These are phyloP conservation scores for Anoplopoma fimbria DNA, from an alignment of 2,113 vertebrate genomes.

Conservation along the genomic window DNA sequence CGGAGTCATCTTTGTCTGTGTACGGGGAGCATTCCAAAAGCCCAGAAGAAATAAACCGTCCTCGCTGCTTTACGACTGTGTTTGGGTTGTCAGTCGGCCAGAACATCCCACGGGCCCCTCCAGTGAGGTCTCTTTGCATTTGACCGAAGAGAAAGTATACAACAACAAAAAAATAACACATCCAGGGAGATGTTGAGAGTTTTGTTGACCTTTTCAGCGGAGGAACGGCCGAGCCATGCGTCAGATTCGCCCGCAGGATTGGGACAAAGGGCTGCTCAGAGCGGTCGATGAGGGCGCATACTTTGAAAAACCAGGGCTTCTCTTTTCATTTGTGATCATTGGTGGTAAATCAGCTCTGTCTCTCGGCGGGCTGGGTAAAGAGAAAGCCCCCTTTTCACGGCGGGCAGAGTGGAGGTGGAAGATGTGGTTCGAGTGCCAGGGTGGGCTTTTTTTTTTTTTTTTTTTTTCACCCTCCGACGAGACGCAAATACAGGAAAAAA, in stretches of 20 bases:
- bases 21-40: conserved; percentile 59
- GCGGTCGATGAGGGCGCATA: conserved; percentile 17
- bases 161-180: conserved; percentile 12
- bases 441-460: conserved; percentile 37
- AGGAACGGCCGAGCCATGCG: conserved; percentile 4
- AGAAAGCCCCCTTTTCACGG: conserved; percentile 75
- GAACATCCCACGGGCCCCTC: conserved; percentile 43
- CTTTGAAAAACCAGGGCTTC: conserved; percentile 61
- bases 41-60: conserved; percentile 68
- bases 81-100: conserved; percentile 76
- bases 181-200: conserved; percentile 57
- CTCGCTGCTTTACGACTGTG: conserved; percentile 65
- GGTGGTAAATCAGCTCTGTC: conserved; percentile 72
- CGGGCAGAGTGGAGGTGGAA: conserved; percentile 46
- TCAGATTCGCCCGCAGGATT: conserved; percentile 22
- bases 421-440: conserved; percentile 40
- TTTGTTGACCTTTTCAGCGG: conserved; percentile 53
- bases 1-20: conserved; percentile 37
- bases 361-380: conserved; percentile 46
- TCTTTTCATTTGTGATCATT: conserved; percentile 64
- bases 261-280: conserved; percentile 59
- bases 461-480: conserved; percentile 43
- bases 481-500: conserved; percentile 45
- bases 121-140: conserved; percentile 55
- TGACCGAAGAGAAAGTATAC: conserved; percentile 51